These are phyloP conservation scores for Cyprinella venusta DNA, from an alignment of 2,797 vertebrate genomes.

Conservation along the genomic window DNA sequence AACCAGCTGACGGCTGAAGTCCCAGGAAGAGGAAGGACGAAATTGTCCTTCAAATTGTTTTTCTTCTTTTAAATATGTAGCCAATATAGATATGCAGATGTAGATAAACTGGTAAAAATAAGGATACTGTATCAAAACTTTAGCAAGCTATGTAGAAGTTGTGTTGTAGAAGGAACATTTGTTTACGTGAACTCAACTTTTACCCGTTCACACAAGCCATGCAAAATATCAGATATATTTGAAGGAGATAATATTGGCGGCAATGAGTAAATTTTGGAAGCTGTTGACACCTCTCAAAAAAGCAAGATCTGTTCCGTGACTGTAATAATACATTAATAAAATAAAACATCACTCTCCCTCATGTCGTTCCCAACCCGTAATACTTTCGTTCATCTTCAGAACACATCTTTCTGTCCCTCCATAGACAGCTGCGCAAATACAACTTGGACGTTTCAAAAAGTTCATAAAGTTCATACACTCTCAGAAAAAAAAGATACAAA, in stretches of 20 bases:
- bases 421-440: no score
- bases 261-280: background rate
- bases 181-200: background rate
- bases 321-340: background rate
- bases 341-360: no score
- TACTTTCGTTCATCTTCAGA: no score
- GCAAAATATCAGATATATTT: background rate
- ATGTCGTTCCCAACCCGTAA: no score
- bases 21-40: constrained; percentile 39
- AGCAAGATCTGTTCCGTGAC: background rate
- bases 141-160: background rate
- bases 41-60: background rate
- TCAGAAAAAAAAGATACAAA: no score
- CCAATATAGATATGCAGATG: background rate
- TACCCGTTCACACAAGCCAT: background rate
- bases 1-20: constrained; percentile 15
- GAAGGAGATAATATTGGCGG: background rate
- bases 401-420: no score
- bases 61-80: background rate
- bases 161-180: background rate
- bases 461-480: no score
- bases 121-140: background rate
- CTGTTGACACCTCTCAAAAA: background rate
- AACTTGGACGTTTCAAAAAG: no score
- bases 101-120: no score